A percentile compares a stretch with the other conserved stretches of the same genome.
Conservation (phyloP, 2,888 invertebrate genomes). For the Eristalis pertinax region DNA sequence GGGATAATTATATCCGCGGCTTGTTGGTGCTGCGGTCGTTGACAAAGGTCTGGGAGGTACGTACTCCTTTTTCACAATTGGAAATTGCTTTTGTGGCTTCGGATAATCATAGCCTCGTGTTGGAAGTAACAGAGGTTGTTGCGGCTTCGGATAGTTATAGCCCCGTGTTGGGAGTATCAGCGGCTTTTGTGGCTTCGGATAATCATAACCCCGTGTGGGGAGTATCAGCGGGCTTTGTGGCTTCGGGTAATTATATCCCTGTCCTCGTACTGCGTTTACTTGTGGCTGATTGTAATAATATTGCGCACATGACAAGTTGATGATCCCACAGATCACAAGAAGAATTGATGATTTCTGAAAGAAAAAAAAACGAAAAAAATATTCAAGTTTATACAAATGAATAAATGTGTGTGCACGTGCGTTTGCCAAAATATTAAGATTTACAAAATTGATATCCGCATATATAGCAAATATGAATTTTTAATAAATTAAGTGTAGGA, state of each 20-base stretch:
- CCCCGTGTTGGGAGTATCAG: no score
- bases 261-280: not conserved
- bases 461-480: no score
- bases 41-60: not conserved
- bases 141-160: not conserved
- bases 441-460: no score
- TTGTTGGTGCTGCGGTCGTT: not conserved
- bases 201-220: slow-evolving; percentile 14
- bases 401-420: not conserved
- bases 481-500: no score
- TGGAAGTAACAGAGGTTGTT: no score
- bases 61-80: not conserved
- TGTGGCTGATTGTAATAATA: slow-evolving; percentile 39
- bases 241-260: slow-evolving; percentile 24
- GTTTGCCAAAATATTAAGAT: no score
- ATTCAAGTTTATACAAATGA: not conserved
- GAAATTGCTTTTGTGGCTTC: slow-evolving; percentile 8
- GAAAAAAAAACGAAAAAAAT: not conserved
- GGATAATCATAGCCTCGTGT: not conserved
- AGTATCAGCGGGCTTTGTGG: not conserved
- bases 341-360: slow-evolving; percentile 36
- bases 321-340: slow-evolving; percentile 20
- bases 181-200: slow-evolving; percentile 33
- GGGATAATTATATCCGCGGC: slow-evolving; percentile 31
- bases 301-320: slow-evolving; percentile 14